Evolutionary conservation across 2,888 invertebrate genomes (phyloP), one percentile per base, ranked within the genome.

Genomic region (Melanchra persicariae): DNA sequence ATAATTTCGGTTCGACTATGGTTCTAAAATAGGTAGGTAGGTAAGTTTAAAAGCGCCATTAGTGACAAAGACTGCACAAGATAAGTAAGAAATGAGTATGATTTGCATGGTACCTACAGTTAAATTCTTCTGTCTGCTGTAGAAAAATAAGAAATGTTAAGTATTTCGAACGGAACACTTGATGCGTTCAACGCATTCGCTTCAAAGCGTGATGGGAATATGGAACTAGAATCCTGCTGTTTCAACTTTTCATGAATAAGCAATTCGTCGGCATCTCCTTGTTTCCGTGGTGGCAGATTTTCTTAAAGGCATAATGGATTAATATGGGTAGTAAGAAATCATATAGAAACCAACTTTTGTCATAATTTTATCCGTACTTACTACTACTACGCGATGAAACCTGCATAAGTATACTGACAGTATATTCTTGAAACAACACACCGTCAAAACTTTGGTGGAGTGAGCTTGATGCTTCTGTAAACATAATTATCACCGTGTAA

Each of bases 31-130:
- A n/a, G n/a, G n/a, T n/a, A n/a, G n/a, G n/a, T n/a, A n/a, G n/a
- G n/a, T n/a, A 55, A 64, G 54, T 12, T 78, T 70, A 51, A 24
- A 64, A 74, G 37, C 51, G 45, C 62, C 80, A 84, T 84, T 84
- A 80, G 84, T 84, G 68, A 77, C 81, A 72, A 72, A 80, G 80
- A 70, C 73, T 70, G 75, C 73, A 67, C 81, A 75, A 70, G 73
- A 63, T 84, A 82, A 83, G 55, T 83, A 72, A 59, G 10, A 72
- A 83, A 78, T 67, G 61, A 43, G 57, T 47, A 67, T 73, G 59
- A 37, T 58, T 75, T 79, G 63, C 26, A 70, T 68, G 66, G 72
- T 34, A 68, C n/a, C n/a, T n/a, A n/a, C 67, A 70, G 79, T 79
- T 73, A 70, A 74, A 78, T 60, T 66, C 30, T 60, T 43, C 40